Base-by-base conservation (phyloP, 2,113 vertebrate species). In the Sula dactylatra region DNA sequence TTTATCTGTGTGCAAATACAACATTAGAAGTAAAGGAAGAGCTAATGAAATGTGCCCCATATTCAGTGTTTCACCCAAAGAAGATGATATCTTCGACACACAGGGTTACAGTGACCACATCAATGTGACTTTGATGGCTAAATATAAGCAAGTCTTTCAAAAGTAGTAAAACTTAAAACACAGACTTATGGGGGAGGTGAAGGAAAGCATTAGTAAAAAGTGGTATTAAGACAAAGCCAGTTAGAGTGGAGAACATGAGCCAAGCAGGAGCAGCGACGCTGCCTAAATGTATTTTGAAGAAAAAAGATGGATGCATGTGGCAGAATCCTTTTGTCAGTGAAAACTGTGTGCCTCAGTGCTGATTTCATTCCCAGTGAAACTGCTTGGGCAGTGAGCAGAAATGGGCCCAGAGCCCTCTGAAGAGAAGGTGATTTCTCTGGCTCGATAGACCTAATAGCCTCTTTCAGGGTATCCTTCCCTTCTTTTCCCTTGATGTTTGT, bases 381-480 rank as follows among this genome's bases (percentile, higher is more conserved):
- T 38, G 31, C 54, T 4, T 18, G 47, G 47, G 16, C 64, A 25
- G 69, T 24, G 50, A 78, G 56, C 72, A 77, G 76, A 44, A 6
- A 16, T 26, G 71, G 31, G 14, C 52, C 62, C 66, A 36, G 38
- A 27, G 47, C 38, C 21, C 40, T 64, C 52, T 36, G 50, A 71
- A 45, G 45, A 47, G 44, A 13, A 13, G 49, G 27, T 20, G 58
- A 1, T 44, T 54, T 34, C 62, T 64, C 45, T 66, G 61, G 5
- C 42, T 56, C 0, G 0, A 3, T 6, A 24, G 29, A 24, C 31
- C 50, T 5, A 2, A 2, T 7, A 21, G 70, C 32, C 17, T 56
- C 21, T 40, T 21, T 16, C 40, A 44, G 73, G n/a, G 34, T 8
- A 6, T 13, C 6, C 7, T 56, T 47, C 16, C 42, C 56, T 45